These are phyloP conservation scores for Crotalus helleri DNA, from an alignment of 2,113 vertebrate species.

Conservation along the genomic window DNA sequence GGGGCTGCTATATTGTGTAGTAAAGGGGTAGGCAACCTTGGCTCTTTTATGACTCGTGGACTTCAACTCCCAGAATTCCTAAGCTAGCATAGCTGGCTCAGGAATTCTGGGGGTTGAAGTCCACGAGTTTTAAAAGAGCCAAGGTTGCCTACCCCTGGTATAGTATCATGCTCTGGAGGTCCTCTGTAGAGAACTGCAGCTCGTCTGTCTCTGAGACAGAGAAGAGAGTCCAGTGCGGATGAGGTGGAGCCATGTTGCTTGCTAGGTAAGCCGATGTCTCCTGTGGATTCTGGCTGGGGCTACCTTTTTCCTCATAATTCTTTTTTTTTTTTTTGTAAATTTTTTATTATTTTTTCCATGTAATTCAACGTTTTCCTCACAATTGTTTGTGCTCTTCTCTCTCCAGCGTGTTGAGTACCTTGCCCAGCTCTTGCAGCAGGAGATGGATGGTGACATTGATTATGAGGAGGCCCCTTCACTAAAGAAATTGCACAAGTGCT, in stretches of 20 bases:
- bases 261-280: not conserved
- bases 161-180: not conserved
- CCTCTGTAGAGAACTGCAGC: not conserved
- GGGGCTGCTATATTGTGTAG: not conserved
- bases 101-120: no score
- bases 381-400: not conserved
- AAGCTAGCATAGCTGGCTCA: no score
- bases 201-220: not conserved
- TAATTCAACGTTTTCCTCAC: no score
- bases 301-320: no score
- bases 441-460: constrained; percentile 33
- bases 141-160: no score
- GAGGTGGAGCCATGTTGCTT: not conserved
- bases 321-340: not conserved
- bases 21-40: no score
- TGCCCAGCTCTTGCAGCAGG: constrained; percentile 49
- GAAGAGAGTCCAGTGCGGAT: not conserved
- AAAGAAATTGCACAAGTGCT: constrained; percentile 43
- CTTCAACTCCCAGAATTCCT: no score
- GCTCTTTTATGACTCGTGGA: no score
- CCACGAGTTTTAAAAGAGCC: no score
- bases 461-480: constrained; percentile 11
- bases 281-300: no score
- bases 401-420: constrained; percentile 54
- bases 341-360: no score